phyloP scores from a whole-genome alignment of 92 coral and sea anemone genomes.

The Porites lobata region DNA sequence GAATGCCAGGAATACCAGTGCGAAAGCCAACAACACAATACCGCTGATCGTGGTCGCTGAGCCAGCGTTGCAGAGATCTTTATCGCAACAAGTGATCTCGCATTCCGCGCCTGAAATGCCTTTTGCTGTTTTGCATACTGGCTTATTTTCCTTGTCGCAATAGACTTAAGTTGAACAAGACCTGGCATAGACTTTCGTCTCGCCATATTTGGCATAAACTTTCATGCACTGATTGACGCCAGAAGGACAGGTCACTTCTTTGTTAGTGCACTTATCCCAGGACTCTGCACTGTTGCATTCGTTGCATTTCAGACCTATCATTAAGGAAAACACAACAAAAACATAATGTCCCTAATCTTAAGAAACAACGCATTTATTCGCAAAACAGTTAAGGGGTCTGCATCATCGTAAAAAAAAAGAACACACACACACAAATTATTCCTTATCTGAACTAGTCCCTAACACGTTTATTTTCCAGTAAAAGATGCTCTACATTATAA shows the following conservation, averaged over 20 bases:
- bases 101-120: neutral
- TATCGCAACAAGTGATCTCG: slow-evolving; percentile 16
- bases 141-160: neutral
- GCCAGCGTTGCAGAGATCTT: slow-evolving; percentile 28
- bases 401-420: too few species aligned
- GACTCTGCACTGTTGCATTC: neutral
- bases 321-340: too few species aligned
- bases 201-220: neutral
- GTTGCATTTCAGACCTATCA: neutral
- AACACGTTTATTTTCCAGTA: too few species aligned
- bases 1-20: neutral
- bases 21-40: slow-evolving; percentile 6
- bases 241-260: neutral
- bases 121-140: neutral
- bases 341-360: too few species aligned
- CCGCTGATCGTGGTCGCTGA: neutral
- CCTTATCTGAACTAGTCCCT: too few species aligned
- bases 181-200: neutral
- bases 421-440: too few species aligned
- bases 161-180: neutral
- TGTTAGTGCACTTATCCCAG: neutral
- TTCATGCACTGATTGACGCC: neutral
- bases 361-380: too few species aligned
- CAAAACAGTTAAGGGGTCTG: too few species aligned
- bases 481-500: too few species aligned